Percentiles rank a stretch among this genome's conserved stretches.
These are phyloP conservation scores for Turnix velox DNA, from an alignment of 2,113 vertebrate species.

Conservation along the genomic window DNA sequence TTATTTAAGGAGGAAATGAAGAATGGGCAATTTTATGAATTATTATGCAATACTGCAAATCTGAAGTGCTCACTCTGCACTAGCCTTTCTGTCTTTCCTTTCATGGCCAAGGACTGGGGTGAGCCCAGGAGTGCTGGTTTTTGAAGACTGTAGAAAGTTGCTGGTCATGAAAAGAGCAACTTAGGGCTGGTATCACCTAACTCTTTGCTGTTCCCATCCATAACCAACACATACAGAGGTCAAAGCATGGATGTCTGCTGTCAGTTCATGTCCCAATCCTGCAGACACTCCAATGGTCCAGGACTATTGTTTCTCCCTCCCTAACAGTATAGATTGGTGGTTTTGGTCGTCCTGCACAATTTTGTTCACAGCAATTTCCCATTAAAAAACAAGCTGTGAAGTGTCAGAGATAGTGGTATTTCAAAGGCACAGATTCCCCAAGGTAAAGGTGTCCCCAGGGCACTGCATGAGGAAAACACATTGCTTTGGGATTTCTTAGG, in stretches of 20 bases:
- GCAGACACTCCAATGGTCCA: fast-evolving
- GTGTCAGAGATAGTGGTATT: not conserved
- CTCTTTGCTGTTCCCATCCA: not conserved
- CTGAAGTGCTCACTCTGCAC: not conserved
- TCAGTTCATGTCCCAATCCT: not conserved
- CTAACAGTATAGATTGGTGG: not conserved
- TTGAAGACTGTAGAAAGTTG: not conserved
- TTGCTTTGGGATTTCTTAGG: not conserved
- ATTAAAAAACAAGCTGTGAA: not conserved
- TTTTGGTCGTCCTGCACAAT: not conserved
- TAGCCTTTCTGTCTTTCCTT: not conserved
- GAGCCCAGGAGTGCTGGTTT: fast-evolving
- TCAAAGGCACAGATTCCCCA: not conserved
- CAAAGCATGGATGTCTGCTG: not conserved
- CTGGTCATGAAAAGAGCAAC: not conserved
- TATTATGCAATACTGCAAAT: not conserved
- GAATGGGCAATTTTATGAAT: not conserved
- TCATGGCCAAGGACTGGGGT: fast-evolving
- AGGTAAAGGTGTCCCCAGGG: too few species aligned
- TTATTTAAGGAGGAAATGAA: not conserved
- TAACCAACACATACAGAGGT: fast-evolving
- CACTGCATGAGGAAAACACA: fast-evolving
- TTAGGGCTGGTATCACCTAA: not conserved
- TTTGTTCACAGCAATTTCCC: not conserved
- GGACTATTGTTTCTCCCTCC: not conserved